These are phyloP conservation scores for Cryptus viduatorius DNA, from an alignment of 2,888 invertebrate genomes.

Conservation along the genomic window DNA sequence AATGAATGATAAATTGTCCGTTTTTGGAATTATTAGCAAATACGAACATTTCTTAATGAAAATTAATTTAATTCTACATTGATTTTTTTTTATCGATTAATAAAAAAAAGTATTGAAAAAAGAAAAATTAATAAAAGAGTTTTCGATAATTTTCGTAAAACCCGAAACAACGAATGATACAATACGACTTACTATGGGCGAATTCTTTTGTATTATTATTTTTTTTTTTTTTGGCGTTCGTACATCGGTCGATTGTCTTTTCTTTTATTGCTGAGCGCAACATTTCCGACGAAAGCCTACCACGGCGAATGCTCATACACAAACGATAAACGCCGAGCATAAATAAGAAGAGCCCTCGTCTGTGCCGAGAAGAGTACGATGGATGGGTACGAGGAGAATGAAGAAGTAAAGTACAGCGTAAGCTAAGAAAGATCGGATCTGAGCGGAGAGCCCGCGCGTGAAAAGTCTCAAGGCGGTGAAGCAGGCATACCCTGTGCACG, in stretches of 20 bases:
- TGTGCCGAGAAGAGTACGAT: conserved; percentile 60
- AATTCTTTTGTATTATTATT: neutral
- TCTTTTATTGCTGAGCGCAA: conserved; percentile 44
- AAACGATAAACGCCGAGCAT: conserved; percentile 69
- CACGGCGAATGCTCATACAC: conserved; percentile 64
- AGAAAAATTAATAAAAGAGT: neutral
- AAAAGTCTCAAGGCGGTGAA: conserved; percentile 71
- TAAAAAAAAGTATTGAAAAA: too few relatives aligned
- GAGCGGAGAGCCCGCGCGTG: conserved; percentile 60
- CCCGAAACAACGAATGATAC: neutral
- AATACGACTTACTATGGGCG: neutral
- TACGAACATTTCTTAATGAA: too few relatives aligned
- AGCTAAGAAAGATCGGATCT: conserved; percentile 66
- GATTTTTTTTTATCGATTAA: too few relatives aligned
- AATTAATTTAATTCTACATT: too few relatives aligned
- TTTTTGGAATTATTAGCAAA: too few relatives aligned
- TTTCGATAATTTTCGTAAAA: neutral
- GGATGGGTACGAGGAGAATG: conserved; percentile 60
- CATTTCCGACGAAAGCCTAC: conserved; percentile 51
- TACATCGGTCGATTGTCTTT: conserved; percentile 40
- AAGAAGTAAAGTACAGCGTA: conserved; percentile 46
- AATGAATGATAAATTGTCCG: too few relatives aligned
- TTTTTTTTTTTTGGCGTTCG: neutral
- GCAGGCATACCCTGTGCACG: conserved; percentile 21
- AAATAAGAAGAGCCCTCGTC: conserved; percentile 63